Base-by-base conservation (phyloP, 2,797 vertebrate genomes). In the Meda fulgida region DNA sequence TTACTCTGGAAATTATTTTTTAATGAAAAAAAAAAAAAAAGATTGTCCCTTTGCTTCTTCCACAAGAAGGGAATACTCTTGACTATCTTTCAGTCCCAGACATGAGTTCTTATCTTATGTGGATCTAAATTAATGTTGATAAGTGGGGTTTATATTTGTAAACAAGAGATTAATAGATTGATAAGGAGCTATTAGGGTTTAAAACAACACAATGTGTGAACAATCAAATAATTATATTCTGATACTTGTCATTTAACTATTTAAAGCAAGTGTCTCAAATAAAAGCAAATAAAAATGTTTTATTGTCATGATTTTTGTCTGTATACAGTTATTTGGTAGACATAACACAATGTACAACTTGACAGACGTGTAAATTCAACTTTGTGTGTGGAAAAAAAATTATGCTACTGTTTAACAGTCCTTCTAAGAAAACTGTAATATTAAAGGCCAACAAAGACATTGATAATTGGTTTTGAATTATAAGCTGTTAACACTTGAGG, bases 1-100 rank as follows among this genome's bases (percentile, higher is more conserved):
- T 89, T 89, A 78, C 88, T 84, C 79, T 58, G 67, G 58, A 82
- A 91, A 88, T 89, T 83, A 38, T 46, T 55, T 78, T 84, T 88
- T 75, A 86, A 88, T 84, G 58, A 34, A 88, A 26, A 46, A 85
- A 87, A 81, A 34, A 88, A 26, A 46, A 85, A 87, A 81, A 46
- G 72, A 43, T 87, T 85, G 71, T 88, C 16, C 43, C 21, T 34
- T 29, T 55, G 36, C 78, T 78, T 87, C 73, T 85, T 66, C 65
- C 58, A 71, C 80, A n/a, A 58, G 63, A 66, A 40, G 18, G 31
- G 60, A 83, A 76, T 21, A 14, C 58, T 75, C 43, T 66, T 8
- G 38, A 21, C 77, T 46, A 11, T 65, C 63, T 51, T 80, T 36
- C 16, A 38, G n/a, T 36, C 38, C 7, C 19, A 1, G 10, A 48